Conservation (phyloP, 2,113 vertebrate genomes). For the Struthio camelus region DNA sequence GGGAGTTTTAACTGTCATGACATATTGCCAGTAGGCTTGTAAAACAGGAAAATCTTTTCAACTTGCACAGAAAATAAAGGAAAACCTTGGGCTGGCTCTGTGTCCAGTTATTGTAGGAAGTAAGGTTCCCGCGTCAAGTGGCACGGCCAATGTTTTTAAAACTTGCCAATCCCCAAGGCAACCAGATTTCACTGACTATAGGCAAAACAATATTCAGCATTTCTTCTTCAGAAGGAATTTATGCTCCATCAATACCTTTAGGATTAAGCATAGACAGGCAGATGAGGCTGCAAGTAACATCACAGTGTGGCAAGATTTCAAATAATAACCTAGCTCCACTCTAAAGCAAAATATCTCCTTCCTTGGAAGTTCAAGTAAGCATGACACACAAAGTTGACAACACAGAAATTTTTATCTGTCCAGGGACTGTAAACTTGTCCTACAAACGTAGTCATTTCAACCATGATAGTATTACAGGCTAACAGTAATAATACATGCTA, state of each 20-base stretch:
- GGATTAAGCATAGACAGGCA: not conserved
- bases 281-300: not conserved
- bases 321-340: not conserved
- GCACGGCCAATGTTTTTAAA: not conserved
- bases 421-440: not conserved
- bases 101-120: not conserved
- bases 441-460: not conserved
- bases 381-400: not conserved
- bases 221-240: not conserved
- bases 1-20: not conserved
- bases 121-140: rapidly evolving
- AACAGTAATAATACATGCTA: not conserved
- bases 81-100: not conserved
- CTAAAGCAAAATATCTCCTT: not conserved
- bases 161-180: not conserved
- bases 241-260: not conserved
- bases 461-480: not conserved
- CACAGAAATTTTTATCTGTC: not conserved
- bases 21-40: not conserved
- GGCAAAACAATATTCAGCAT: not conserved
- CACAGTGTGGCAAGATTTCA: not conserved
- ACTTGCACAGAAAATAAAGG: not conserved
- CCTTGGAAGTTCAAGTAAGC: not conserved
- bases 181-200: not conserved
- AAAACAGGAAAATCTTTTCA: not conserved